Percentiles rank a stretch among this genome's conserved stretches.
Conservation (phyloP, 1,140 invertebrate species). For the Pogonus chalceus region DNA sequence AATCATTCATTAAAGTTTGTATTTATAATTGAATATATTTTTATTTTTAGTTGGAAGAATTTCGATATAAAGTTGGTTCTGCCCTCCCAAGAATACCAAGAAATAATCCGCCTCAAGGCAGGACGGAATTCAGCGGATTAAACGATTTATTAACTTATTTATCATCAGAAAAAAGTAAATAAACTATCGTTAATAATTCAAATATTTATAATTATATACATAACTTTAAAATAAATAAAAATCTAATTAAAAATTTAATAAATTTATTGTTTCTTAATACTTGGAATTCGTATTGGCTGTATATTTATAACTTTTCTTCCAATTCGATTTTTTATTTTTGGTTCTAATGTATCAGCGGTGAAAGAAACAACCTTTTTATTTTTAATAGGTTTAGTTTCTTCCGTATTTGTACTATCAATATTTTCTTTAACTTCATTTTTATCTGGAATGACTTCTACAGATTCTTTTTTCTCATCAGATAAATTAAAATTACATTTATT, state of each 20-base stretch:
- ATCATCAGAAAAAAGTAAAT: constrained; percentile 37
- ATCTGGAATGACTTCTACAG: too few relatives aligned
- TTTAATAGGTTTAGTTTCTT: too few relatives aligned
- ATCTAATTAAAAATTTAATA: not conserved
- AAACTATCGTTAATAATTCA: constrained; percentile 20
- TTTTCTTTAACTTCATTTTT: not conserved
- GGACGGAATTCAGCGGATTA: constrained; percentile 76
- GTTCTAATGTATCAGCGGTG: not conserved
- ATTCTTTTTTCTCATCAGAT: too few relatives aligned
- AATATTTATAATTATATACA: not conserved
- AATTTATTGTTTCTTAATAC: not conserved
- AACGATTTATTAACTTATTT: constrained; percentile 73
- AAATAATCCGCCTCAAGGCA: constrained; percentile 67
- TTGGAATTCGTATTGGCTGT: not conserved
- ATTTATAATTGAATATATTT: constrained; percentile 4
- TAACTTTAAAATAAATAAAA: not conserved
- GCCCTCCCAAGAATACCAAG: constrained; percentile 66
- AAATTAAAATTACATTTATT: too few relatives aligned
- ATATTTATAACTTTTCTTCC: not conserved
- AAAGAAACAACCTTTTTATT: not conserved
- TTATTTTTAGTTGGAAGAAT: constrained; percentile 53
- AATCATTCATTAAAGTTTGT: constrained; percentile 3
- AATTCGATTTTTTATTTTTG: not conserved
- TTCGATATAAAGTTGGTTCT: constrained; percentile 58
- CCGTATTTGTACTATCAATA: not conserved